Evolutionary conservation across 2,888 invertebrate species (phyloP).

Genomic region (Muschampia plurimacula): DNA sequence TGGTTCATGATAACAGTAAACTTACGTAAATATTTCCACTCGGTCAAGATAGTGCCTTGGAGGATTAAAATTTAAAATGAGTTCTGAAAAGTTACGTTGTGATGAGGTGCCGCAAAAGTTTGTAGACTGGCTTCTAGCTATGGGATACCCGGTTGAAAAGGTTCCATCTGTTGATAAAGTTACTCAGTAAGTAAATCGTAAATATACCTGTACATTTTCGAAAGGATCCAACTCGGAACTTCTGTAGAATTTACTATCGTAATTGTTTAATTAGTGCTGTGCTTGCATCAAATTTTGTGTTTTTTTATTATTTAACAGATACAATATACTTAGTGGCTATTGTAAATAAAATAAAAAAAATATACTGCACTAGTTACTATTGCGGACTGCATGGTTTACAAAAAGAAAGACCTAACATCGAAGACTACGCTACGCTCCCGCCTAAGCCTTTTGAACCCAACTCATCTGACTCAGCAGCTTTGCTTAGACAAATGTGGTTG

Average conservation of each 20-base stretch:
- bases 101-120: slow-evolving; percentile 74
- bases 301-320: too few species aligned
- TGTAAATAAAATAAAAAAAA: too few species aligned
- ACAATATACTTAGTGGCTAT: too few species aligned
- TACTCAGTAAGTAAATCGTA: slow-evolving; percentile 59
- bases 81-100: slow-evolving; percentile 51
- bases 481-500: too few species aligned
- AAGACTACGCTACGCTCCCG: too few species aligned
- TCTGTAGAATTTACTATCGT: not conserved
- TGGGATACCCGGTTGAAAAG: slow-evolving; percentile 75
- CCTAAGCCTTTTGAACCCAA: too few species aligned
- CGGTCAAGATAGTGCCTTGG: not conserved
- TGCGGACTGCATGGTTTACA: too few species aligned
- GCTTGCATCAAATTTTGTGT: too few species aligned
- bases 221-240: too few species aligned
- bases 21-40: not conserved
- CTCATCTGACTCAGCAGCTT: too few species aligned
- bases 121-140: slow-evolving; percentile 70
- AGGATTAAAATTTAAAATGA: not conserved
- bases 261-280: not conserved
- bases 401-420: too few species aligned
- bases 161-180: slow-evolving; percentile 72
- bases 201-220: not conserved
- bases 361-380: too few species aligned
- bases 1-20: not conserved